Base-by-base conservation (phyloP, 2,797 vertebrate genomes). In the Xenentodon cancila region DNA sequence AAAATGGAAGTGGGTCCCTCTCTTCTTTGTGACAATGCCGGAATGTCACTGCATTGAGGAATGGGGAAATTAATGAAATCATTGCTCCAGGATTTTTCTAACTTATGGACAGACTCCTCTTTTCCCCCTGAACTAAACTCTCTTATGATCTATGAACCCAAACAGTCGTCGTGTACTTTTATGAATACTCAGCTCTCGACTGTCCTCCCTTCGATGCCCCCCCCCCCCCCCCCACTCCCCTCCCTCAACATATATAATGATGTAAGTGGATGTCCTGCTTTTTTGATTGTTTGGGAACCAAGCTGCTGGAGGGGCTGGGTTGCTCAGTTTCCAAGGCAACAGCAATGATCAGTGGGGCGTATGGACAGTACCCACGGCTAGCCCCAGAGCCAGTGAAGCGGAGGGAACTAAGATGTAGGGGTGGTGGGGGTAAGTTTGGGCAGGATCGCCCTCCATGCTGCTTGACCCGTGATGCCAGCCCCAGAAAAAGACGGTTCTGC, bases 331-430 rank as follows among this genome's bases (percentile, higher is more conserved):
- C 86, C 80, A 64, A 56, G 84, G 85, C 84, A 87, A 89, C 90
- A n/a, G 64, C 73, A 53, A 75, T 86, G 79, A 86, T 88, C 87
- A 87, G 59, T 73, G 83, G 89, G 84, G 85, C 62, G 81, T 86
- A 77, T 67, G 82, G 84, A 88, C 52, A 47, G 79, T 61, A 64
- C 79, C 80, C 78, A 84, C 46, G 77, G 70, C 74, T 79, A 58
- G 80, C 74, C 78, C 75, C 40, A 6, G 75, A 80, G 54, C 64
- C 77, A 68, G 60, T 85, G 86, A 80, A 84, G 90, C 73, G 46
- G 51, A 77, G 56, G 60, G 65, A 68, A 81, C 75, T 53, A 52
- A 75, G 65, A 65, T 68, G 76, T 42, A 46, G 66, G 71, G 70
- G 75, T 71, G 74, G 69, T 61, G 81, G 79, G 71, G 68, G 57